These are phyloP conservation scores for Bruchidius siliquastri DNA, from an alignment of 2,888 invertebrate species.

Conservation along the genomic window DNA sequence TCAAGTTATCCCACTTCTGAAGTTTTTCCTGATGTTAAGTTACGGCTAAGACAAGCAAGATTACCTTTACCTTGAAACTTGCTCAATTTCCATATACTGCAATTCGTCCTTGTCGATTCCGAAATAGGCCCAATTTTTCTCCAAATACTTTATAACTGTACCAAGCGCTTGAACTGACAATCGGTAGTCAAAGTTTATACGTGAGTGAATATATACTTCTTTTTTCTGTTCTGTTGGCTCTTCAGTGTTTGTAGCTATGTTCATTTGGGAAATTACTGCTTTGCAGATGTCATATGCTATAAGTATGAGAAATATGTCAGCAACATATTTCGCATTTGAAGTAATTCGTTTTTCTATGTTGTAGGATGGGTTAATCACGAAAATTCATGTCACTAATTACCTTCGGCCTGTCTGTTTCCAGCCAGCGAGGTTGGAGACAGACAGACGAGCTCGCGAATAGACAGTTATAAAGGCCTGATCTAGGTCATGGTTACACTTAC, in stretches of 20 bases:
- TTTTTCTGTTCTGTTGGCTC: slow-evolving; percentile 54
- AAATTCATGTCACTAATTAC: too few species aligned
- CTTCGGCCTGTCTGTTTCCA: too few species aligned
- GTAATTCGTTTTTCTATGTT: too few species aligned
- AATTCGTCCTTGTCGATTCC: slow-evolving; percentile 47
- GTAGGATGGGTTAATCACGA: slow-evolving; percentile 4
- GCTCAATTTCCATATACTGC: slow-evolving; percentile 53
- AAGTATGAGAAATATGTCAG: too few species aligned
- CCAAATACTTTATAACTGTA: slow-evolving; percentile 65
- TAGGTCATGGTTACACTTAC: slow-evolving; percentile 41
- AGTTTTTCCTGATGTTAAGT: too few species aligned
- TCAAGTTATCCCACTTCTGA: too few species aligned
- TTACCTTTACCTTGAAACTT: slow-evolving; percentile 63
- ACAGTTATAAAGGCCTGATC: neutral
- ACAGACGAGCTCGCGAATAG: neutral
- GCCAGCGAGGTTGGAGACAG: too few species aligned
- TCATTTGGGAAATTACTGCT: slow-evolving; percentile 28
- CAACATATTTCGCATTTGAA: too few species aligned
- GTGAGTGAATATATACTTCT: slow-evolving; percentile 56
- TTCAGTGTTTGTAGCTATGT: slow-evolving; percentile 45
- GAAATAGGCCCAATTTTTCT: slow-evolving; percentile 55
- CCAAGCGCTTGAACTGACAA: slow-evolving; percentile 67
- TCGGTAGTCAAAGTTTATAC: slow-evolving; percentile 59
- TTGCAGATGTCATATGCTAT: slow-evolving; percentile 35
- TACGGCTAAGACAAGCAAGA: too few species aligned